Conservation (phyloP, 2,888 invertebrate genomes). For the Thelaira solivaga region DNA sequence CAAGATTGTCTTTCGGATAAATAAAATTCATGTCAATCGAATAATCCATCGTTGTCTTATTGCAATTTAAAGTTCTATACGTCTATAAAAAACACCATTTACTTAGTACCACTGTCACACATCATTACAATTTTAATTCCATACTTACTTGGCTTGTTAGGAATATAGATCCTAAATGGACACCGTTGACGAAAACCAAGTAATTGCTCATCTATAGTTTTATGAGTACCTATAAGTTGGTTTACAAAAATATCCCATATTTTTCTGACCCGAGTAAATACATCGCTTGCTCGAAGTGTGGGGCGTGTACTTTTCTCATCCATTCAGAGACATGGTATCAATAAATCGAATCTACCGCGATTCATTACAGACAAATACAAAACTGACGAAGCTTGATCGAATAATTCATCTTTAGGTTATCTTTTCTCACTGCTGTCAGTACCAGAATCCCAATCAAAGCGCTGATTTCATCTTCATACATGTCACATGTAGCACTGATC, state of each 20-base stretch:
- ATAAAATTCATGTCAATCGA: too few relatives aligned
- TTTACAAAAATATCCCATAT: slow-evolving; percentile 44
- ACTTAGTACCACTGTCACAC: too few relatives aligned
- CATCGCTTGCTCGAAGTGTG: slow-evolving; percentile 22
- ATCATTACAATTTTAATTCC: too few relatives aligned
- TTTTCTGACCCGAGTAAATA: too few relatives aligned
- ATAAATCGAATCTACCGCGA: slow-evolving; percentile 61
- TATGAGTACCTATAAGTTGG: slow-evolving; percentile 29
- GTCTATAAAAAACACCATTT: too few relatives aligned
- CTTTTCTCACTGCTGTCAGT: slow-evolving; percentile 11
- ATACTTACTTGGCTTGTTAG: too few relatives aligned
- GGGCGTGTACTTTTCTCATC: slow-evolving; percentile 40
- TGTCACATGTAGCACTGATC: too few relatives aligned
- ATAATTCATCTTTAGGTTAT: slow-evolving; percentile 19
- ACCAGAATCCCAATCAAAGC: slow-evolving; percentile 16
- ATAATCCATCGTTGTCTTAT: too few relatives aligned
- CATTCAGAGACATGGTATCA: slow-evolving; percentile 61
- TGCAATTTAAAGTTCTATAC: too few relatives aligned
- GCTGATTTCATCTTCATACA: slow-evolving; percentile 8
- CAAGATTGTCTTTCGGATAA: too few relatives aligned
- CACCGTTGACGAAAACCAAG: slow-evolving; percentile 53
- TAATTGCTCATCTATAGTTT: slow-evolving; percentile 53
- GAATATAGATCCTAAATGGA: slow-evolving; percentile 50
- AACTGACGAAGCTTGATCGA: neutral
- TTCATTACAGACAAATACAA: slow-evolving; percentile 56